phyloP scores from a whole-genome alignment of 1,140 invertebrate species.

The Diprion similis region DNA sequence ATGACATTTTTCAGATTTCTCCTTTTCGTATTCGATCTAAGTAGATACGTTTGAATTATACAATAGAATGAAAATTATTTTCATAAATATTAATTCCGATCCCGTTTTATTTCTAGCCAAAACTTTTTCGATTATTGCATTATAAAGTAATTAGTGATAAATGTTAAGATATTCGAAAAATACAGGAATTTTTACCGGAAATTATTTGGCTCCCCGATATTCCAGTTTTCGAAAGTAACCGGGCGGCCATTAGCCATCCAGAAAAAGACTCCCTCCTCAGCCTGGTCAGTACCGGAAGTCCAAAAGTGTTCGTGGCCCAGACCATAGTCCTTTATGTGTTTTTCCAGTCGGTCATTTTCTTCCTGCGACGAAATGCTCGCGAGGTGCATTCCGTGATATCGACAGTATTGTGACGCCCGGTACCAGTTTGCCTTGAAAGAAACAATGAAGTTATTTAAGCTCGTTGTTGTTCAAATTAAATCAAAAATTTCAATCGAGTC shows the following conservation, averaged over 20 bases:
- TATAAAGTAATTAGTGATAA: neutral
- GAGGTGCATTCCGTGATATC: constrained; percentile 91
- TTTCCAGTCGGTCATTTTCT: constrained; percentile 86
- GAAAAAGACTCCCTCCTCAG: constrained; percentile 88
- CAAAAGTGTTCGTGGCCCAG: constrained; percentile 90
- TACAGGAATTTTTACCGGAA: constrained; percentile 65
- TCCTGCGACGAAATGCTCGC: constrained; percentile 88
- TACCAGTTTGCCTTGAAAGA: constrained; percentile 87
- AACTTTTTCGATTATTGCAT: too few relatives aligned
- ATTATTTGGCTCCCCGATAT: constrained; percentile 89
- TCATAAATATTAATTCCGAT: too few relatives aligned
- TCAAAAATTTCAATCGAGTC: too few relatives aligned
- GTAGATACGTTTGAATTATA: too few relatives aligned
- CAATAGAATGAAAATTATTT: too few relatives aligned
- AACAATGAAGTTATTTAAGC: neutral
- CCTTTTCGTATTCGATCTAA: too few relatives aligned
- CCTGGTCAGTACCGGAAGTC: constrained; percentile 90
- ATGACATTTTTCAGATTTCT: too few relatives aligned
- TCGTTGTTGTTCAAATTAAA: too few relatives aligned
- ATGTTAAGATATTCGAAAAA: neutral
- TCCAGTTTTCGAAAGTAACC: constrained; percentile 91
- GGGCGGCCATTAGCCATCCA: constrained; percentile 91
- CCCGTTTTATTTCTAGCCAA: too few relatives aligned
- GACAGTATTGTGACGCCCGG: constrained; percentile 87
- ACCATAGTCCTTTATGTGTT: constrained; percentile 83